These are phyloP conservation scores for Eidolon dupreanum DNA, from an alignment of 2,797 vertebrate genomes.

Conservation along the genomic window DNA sequence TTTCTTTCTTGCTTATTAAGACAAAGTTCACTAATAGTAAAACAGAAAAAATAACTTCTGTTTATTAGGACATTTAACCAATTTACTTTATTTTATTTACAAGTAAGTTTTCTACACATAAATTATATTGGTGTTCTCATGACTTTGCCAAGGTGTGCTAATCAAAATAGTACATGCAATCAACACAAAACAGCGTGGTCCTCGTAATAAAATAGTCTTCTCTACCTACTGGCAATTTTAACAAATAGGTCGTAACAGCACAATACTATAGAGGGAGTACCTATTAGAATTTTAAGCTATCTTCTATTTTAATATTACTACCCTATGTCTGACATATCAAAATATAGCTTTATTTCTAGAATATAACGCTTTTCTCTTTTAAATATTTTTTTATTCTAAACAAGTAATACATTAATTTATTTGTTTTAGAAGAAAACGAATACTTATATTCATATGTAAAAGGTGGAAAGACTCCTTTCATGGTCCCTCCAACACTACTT, in stretches of 20 bases:
- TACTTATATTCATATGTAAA: too few species aligned
- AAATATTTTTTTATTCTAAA: neutral
- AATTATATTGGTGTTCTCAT: neutral
- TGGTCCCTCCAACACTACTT: neutral
- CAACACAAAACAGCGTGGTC: neutral
- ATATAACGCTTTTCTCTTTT: neutral
- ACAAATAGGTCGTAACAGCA: neutral
- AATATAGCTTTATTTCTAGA: neutral
- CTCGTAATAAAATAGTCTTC: neutral
- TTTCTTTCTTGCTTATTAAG: neutral
- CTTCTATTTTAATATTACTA: neutral
- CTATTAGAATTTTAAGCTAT: neutral
- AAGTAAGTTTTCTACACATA: neutral
- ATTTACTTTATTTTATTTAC: neutral
- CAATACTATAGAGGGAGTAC: neutral
- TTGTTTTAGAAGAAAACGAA: neutral
- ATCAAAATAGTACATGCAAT: neutral
- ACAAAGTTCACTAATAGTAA: neutral
- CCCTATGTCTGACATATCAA: neutral
- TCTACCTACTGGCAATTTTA: neutral
- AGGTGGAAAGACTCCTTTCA: too few species aligned
- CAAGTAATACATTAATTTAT: neutral
- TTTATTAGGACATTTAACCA: neutral
- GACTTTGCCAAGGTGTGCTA: neutral
- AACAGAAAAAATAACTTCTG: neutral